These are phyloP conservation scores for Odontamblyopus rebecca DNA, from an alignment of 2,797 vertebrate genomes.

Conservation along the genomic window DNA sequence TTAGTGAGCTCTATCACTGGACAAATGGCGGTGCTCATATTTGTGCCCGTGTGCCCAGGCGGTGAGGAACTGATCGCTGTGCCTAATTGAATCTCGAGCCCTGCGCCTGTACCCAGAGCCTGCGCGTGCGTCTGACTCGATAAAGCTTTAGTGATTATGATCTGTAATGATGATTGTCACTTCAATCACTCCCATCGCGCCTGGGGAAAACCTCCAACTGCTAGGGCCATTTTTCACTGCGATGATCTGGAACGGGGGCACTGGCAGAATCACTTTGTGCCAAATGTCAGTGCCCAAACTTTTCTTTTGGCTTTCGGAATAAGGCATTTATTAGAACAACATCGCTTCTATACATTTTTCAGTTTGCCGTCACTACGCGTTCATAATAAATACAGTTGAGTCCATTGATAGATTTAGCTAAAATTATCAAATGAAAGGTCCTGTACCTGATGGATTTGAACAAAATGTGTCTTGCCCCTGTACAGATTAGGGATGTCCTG, in stretches of 20 bases:
- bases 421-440: too few species aligned
- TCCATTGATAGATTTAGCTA: too few species aligned
- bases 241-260: not conserved
- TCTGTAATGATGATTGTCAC: slow-evolving; percentile 36
- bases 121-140: slow-evolving; percentile 20
- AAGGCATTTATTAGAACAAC: not conserved
- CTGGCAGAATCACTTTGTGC: not conserved
- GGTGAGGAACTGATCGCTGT: slow-evolving; percentile 4
- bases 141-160: slow-evolving; percentile 10
- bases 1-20: not conserved
- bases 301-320: not conserved
- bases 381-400: too few species aligned
- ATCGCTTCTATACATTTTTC: not conserved
- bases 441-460: too few species aligned
- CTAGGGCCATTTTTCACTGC: not conserved
- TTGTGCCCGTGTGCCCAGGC: not conserved
- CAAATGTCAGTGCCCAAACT: not conserved
- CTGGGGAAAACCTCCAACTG: not conserved
- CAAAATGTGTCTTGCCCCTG: too few species aligned
- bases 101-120: slow-evolving; percentile 1
- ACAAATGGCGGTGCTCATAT: not conserved
- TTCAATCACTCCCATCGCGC: not conserved
- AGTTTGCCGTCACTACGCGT: too few species aligned
- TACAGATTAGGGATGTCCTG: too few species aligned
- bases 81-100: slow-evolving; percentile 16